Percentiles rank a stretch among this genome's conserved stretches.
Evolutionary conservation across 2,888 invertebrate species (phyloP).

Genomic region (Leucophenga montana): DNA sequence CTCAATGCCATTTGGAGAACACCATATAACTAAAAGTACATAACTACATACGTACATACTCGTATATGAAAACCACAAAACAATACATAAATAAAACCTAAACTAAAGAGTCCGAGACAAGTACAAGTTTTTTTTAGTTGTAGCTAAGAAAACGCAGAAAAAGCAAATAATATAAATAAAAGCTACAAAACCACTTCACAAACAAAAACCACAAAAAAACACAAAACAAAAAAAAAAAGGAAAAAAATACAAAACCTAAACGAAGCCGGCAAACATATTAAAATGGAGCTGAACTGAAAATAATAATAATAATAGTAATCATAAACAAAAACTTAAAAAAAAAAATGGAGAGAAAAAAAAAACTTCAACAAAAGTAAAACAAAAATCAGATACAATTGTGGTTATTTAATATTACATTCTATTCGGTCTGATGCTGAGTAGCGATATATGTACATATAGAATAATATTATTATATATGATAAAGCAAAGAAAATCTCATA

Average conservation of each 20-base stretch:
- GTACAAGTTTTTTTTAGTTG: constrained; percentile 8
- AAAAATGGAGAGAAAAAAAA: too few relatives aligned
- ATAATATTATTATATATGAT: neutral
- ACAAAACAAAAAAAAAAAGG: neutral
- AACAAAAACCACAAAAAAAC: neutral
- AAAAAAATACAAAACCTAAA: constrained; percentile 1
- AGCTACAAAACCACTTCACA: constrained; percentile 14
- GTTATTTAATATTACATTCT: constrained; percentile 13
- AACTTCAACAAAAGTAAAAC: neutral
- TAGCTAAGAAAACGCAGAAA: neutral
- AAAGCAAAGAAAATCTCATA: constrained; percentile 9
- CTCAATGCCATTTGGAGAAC: constrained; percentile 14
- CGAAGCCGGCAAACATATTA: constrained; percentile 16
- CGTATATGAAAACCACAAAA: neutral
- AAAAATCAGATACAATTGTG: constrained; percentile 12
- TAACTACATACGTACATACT: too few relatives aligned
- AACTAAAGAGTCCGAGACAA: constrained; percentile 2
- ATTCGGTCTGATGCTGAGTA: too few relatives aligned
- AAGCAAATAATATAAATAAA: neutral
- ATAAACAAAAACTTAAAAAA: neutral
- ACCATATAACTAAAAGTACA: neutral
- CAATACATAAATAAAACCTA: neutral
- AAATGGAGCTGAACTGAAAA: neutral
- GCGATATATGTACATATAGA: neutral
- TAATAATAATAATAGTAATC: neutral